Evolutionary conservation across 1,140 invertebrate genomes (phyloP).

Genomic region (Periplaneta americana): DNA sequence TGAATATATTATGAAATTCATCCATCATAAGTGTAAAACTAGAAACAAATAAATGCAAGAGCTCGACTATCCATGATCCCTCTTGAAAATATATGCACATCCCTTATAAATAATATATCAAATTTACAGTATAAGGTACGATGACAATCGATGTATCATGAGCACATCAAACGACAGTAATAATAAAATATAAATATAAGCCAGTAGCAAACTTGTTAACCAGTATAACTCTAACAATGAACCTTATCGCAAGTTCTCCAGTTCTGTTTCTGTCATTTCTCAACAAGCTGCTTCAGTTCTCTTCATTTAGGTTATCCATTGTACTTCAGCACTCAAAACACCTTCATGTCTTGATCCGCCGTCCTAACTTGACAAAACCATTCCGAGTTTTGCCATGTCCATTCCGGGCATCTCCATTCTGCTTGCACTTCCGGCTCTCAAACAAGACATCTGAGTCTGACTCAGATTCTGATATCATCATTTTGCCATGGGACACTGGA

Average conservation of each 20-base stretch:
- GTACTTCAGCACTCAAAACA: neutral
- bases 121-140: neutral
- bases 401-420: conserved; percentile 14
- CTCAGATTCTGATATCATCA: conserved; percentile 64
- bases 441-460: conserved; percentile 69
- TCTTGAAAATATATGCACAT: neutral
- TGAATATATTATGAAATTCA: neutral
- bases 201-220: neutral
- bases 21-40: neutral
- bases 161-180: neutral
- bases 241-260: neutral
- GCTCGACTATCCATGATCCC: neutral
- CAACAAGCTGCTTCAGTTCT: neutral
- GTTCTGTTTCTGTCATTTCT: neutral
- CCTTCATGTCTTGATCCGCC: conserved; percentile 26
- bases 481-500: conserved; percentile 35
- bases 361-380: conserved; percentile 28
- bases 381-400: conserved; percentile 20
- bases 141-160: neutral
- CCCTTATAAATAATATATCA: neutral
- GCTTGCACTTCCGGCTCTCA: conserved; percentile 43
- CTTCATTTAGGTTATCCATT: neutral
- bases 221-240: neutral
- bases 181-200: neutral
- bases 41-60: neutral